Base-by-base conservation (phyloP, 2,888 invertebrate species). In the Drosophila recens region DNA sequence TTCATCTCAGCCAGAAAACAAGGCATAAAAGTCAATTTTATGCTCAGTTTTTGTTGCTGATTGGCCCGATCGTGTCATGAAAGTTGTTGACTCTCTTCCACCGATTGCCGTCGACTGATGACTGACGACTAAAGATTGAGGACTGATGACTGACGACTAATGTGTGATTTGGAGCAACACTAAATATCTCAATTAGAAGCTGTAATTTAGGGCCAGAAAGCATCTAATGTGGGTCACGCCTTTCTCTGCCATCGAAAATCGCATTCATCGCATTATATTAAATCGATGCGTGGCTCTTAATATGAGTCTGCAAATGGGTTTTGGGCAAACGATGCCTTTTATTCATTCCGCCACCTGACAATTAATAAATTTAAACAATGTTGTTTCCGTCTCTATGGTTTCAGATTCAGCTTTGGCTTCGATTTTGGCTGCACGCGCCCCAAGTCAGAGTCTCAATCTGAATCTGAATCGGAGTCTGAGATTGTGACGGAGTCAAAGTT, bases 161-260 rank as follows among this genome's bases (percentile, higher is more conserved):
- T 70, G 56, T 79, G 87, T 76, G 82, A 82, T 85, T 82, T 82
- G 74, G 84, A 85, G 87, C 84, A 85, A 85, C 85, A 80, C 84
- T 85, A 85, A 85, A 85, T 85, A 87, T 76, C 87, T 85, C 85
- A 87, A 87, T 85, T 87, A 87, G 82, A 80, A 75, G 82, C 59
- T 66, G 70, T 76, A 71, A 78, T 82, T 67, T 74, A 74, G 76
- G 82, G 85, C 64, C 67, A 67, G 61, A 54, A 72, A 73, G 57
- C 67, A 66, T 57, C 69, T 54, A 56, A 87, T 80, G 70, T 87
- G 72, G 84, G 85, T 87, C 87, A 79, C 67, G 74, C 85, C 85
- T 85, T 84, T 84, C 84, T 80, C 87, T 71, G 57, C 67, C 61
- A 65, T 74, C 67, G 66, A 71, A 69, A 78, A 72, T 75, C 75